Percentiles rank a stretch among this genome's conserved stretches.
These are phyloP conservation scores for Biston betularia DNA, from an alignment of 2,888 invertebrate species.

Conservation along the genomic window DNA sequence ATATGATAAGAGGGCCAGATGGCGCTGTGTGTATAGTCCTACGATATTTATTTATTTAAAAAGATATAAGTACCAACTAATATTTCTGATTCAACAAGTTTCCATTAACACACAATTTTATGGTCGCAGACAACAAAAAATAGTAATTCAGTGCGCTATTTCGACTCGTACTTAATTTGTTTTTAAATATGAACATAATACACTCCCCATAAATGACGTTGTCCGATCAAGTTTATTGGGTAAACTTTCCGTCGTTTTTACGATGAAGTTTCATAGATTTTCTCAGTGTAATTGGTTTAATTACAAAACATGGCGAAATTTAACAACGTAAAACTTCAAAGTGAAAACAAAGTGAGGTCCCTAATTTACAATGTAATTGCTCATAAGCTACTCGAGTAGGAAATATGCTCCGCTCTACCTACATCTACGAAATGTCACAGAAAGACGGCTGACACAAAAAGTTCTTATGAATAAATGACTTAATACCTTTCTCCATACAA, in stretches of 20 bases:
- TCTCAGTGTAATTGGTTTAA: constrained; percentile 6
- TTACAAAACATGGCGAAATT: constrained; percentile 7
- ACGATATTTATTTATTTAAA: too few species aligned
- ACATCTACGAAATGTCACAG: constrained; percentile 41
- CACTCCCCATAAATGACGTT: too few species aligned
- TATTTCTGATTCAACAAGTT: too few species aligned
- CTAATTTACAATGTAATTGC: constrained; percentile 36
- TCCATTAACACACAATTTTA: too few species aligned
- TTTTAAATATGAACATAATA: too few species aligned
- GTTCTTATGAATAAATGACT: constrained; percentile 62
- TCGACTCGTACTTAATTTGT: too few species aligned
- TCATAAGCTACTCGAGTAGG: constrained; percentile 38
- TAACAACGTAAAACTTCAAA: constrained; percentile 19
- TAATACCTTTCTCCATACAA: constrained; percentile 45
- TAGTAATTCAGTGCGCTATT: too few species aligned
- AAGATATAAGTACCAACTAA: too few species aligned
- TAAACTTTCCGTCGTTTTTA: not conserved
- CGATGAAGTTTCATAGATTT: not conserved
- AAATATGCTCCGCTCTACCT: constrained; percentile 32
- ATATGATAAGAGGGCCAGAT: too few species aligned
- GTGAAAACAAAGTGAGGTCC: constrained; percentile 12
- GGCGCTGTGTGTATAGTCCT: too few species aligned
- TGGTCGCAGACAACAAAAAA: too few species aligned
- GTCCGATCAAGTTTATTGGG: too few species aligned
- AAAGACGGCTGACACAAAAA: constrained; percentile 51